phyloP scores from a whole-genome alignment of 2,797 vertebrate species.

The Corythornis leucogaster region DNA sequence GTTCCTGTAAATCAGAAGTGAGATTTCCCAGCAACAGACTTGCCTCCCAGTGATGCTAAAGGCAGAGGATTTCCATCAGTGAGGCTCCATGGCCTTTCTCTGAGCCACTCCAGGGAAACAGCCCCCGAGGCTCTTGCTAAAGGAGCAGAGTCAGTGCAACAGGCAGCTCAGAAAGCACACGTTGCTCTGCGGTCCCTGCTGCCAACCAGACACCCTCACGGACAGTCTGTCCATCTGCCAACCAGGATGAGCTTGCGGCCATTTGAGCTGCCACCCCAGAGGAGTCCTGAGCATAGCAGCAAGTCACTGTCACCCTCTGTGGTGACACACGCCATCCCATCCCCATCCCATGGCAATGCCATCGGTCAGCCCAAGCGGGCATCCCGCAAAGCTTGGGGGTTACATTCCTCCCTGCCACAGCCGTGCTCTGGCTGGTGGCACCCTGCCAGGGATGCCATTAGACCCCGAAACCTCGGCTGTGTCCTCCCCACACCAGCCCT shows the following conservation, averaged over 20 bases:
- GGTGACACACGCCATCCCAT: rapidly evolving
- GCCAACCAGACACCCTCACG: background rate
- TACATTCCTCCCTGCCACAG: background rate
- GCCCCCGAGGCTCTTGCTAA: background rate
- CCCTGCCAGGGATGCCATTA: background rate
- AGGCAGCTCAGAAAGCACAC: background rate
- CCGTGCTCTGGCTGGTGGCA: background rate
- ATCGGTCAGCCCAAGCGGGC: background rate
- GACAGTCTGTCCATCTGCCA: background rate
- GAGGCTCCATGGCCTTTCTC: background rate
- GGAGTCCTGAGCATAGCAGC: background rate
- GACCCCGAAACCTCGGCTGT: rapidly evolving
- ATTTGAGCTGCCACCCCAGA: background rate
- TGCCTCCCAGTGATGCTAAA: background rate
- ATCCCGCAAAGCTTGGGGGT: background rate
- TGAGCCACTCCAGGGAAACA: background rate
- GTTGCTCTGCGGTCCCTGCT: background rate
- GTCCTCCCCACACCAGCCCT: background rate
- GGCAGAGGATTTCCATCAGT: background rate
- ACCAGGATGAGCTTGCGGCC: background rate
- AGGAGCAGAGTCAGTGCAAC: background rate
- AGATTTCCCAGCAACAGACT: background rate
- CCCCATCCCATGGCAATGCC: rapidly evolving
- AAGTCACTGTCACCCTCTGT: background rate
- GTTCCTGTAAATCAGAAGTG: background rate